phyloP scores from a whole-genome alignment of 2,797 vertebrate genomes.

The Darevskia nairensis region DNA sequence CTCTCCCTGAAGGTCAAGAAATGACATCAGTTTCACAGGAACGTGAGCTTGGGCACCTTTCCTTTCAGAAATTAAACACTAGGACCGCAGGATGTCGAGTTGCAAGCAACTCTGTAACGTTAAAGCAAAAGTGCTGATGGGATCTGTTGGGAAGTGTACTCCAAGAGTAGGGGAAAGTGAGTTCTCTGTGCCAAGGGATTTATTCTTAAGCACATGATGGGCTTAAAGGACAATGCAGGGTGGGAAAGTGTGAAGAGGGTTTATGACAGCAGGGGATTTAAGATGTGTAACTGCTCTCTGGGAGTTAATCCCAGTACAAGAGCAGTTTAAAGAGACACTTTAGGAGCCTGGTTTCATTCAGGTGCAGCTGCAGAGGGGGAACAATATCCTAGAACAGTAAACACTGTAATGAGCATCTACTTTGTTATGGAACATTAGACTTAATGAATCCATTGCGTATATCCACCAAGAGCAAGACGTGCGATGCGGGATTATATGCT shows the following conservation, averaged over 20 bases:
- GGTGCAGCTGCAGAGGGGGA: conserved; percentile 5
- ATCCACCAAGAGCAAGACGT: background rate
- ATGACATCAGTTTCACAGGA: background rate
- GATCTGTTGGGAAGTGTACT: conserved; percentile 41
- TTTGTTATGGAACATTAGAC: conserved; percentile 26
- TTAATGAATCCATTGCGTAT: background rate
- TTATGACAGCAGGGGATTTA: conserved; percentile 57
- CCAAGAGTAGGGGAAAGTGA: conserved; percentile 24
- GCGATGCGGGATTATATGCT: background rate
- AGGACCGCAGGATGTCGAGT: background rate
- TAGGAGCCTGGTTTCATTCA: conserved; percentile 44
- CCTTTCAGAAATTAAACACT: background rate
- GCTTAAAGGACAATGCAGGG: conserved; percentile 45
- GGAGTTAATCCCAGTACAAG: conserved; percentile 44
- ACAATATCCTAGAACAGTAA: conserved; percentile 33
- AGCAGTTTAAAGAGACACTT: conserved; percentile 37
- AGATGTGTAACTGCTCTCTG: conserved; percentile 49
- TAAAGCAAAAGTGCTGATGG: conserved; percentile 27
- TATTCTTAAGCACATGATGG: conserved; percentile 49
- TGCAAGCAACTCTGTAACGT: conserved; percentile 28
- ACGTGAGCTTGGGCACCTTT: background rate
- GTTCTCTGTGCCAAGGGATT: conserved; percentile 48
- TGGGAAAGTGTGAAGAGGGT: conserved; percentile 60
- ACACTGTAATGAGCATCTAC: background rate
- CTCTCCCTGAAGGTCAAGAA: background rate